Conservation (phyloP, 2,113 vertebrate species). For the Phylloscopus whistleri region DNA sequence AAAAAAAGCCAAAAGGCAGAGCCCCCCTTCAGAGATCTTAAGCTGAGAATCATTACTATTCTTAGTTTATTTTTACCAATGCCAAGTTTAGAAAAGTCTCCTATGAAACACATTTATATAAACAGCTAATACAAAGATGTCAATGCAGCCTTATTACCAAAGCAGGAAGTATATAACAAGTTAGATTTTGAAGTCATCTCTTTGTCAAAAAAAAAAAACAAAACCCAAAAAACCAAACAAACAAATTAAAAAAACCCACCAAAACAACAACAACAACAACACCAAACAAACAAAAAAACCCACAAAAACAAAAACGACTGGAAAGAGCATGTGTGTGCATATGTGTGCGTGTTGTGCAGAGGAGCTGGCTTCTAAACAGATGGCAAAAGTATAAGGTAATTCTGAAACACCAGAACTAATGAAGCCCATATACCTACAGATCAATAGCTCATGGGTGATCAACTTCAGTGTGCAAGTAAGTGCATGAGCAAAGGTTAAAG, state of each 20-base stretch:
- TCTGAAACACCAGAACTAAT: not conserved
- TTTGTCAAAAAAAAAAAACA: not conserved
- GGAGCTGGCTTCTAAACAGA: not conserved
- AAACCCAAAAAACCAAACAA: not conserved
- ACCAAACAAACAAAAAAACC: too few species aligned
- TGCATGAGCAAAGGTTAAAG: not conserved
- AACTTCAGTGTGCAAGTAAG: not conserved
- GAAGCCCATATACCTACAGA: not conserved
- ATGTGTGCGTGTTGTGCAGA: not conserved
- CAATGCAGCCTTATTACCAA: not conserved
- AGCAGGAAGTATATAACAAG: not conserved
- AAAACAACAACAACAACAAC: too few species aligned
- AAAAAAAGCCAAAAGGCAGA: not conserved
- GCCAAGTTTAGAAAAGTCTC: not conserved
- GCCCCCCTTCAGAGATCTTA: not conserved
- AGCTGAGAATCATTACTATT: not conserved
- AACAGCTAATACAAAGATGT: not conserved
- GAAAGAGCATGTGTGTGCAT: not conserved
- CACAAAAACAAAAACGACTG: not conserved
- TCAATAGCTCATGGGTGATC: not conserved
- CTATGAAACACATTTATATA: not conserved
- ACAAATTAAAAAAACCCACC: too few species aligned
- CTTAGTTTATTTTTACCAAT: not conserved
- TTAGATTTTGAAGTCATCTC: not conserved
- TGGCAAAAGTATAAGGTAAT: not conserved